Evolutionary conservation across 30 jellyfish, hydroid and myxozoan species (phyloP).

Genomic region (Pseudorhiza aurosa): DNA sequence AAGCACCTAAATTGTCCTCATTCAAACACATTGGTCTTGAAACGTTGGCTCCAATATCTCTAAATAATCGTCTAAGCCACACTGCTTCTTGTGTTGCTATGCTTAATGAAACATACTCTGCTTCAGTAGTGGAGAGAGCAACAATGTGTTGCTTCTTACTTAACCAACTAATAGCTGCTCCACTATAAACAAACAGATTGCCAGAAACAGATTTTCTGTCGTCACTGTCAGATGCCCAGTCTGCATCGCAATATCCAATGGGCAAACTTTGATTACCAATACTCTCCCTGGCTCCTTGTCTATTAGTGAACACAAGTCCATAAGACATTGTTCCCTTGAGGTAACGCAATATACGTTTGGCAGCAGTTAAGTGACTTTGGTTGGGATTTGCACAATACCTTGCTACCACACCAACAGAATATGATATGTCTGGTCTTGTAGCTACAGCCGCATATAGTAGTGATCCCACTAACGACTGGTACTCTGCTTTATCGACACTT

Average conservation of each 20-base stretch:
- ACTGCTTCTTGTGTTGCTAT: slow-evolving; percentile 49
- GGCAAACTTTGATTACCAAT: neutral
- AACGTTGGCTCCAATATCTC: neutral
- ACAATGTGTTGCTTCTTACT: slow-evolving; percentile 28
- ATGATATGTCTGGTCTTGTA: slow-evolving; percentile 31
- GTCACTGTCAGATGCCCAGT: slow-evolving; percentile 27
- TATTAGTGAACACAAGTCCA: neutral
- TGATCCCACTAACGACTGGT: slow-evolving; percentile 25
- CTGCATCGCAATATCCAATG: slow-evolving; percentile 42
- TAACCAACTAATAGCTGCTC: slow-evolving; percentile 31
- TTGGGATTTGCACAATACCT: slow-evolving; percentile 2
- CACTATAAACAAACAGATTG: slow-evolving; percentile 5
- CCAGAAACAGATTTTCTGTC: slow-evolving; percentile 24
- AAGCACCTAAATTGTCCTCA: slow-evolving; percentile 27
- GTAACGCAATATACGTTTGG: slow-evolving; percentile 18
- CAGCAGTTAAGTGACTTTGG: slow-evolving; percentile 15
- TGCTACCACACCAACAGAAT: slow-evolving; percentile 12
- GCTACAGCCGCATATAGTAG: slow-evolving; percentile 24
- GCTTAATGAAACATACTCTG: slow-evolving; percentile 41
- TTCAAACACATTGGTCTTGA: neutral
- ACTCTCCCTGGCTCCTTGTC: slow-evolving; percentile 3
- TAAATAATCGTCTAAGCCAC: slow-evolving; percentile 19
- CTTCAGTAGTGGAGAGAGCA: slow-evolving; percentile 41
- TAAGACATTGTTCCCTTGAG: slow-evolving; percentile 33
- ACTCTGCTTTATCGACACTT: slow-evolving; percentile 1